These are phyloP conservation scores for Emydoidea blandingii DNA, from an alignment of 2,797 vertebrate genomes.

Conservation along the genomic window DNA sequence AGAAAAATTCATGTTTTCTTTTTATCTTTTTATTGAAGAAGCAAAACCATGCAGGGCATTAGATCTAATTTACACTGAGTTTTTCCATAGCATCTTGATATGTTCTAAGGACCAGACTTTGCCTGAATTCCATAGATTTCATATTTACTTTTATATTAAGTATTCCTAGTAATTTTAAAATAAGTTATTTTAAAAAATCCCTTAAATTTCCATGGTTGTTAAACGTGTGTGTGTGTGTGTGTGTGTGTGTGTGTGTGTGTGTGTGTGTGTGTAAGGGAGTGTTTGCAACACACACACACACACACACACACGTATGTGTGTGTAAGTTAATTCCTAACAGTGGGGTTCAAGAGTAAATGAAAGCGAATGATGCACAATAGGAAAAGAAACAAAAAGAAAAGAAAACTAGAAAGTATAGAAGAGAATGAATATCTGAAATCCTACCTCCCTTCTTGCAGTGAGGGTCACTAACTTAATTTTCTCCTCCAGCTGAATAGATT, in stretches of 20 bases:
- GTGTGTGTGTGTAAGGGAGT: no score
- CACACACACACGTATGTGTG: no score
- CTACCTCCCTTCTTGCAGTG: not conserved
- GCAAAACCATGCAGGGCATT: not conserved
- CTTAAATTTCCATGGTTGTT: no score
- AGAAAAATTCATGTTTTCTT: not conserved
- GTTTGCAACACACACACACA: no score
- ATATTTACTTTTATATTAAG: not conserved
- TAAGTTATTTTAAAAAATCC: no score
- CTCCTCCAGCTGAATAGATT: not conserved
- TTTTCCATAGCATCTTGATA: not conserved
- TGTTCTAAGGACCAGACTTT: not conserved
- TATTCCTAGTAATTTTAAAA: not conserved
- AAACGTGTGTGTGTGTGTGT: no score
- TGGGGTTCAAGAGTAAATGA: not conserved
- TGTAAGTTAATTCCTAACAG: no score
- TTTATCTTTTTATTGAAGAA: not conserved
- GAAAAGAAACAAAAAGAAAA: not conserved
- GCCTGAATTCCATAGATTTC: not conserved
- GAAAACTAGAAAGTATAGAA: not conserved
- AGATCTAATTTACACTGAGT: not conserved
- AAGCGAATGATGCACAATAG: not conserved
- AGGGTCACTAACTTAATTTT: slow-evolving; percentile 14
- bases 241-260: no score
- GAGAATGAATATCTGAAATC: not conserved